These are phyloP conservation scores for Caenorhabditis auriculariae DNA, from an alignment of 2,888 invertebrate species.

Conservation along the genomic window DNA sequence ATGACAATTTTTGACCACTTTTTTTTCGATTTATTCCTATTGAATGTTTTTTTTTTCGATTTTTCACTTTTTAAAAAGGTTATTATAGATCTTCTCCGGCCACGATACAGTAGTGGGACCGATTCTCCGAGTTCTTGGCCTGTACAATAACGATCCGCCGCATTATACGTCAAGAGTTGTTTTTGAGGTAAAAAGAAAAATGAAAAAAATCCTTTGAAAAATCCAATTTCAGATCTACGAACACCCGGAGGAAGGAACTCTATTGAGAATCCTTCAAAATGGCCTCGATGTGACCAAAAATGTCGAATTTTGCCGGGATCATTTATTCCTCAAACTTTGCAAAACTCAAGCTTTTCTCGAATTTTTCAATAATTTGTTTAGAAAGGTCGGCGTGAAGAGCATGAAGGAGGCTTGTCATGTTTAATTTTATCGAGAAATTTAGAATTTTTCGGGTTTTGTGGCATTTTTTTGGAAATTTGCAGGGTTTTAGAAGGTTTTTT, in stretches of 20 bases:
- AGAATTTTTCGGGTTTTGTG: too few relatives aligned
- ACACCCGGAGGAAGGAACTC: constrained; percentile 14
- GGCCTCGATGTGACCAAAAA: constrained; percentile 32
- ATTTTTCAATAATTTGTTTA: constrained; percentile 9
- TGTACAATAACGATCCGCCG: constrained; percentile 66
- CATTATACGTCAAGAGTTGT: constrained; percentile 84
- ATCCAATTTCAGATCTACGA: constrained; percentile 14
- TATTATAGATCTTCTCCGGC: constrained; percentile 39
- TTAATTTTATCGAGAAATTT: too few relatives aligned
- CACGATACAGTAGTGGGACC: constrained; percentile 42
- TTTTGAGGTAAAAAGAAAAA: constrained; percentile 72
- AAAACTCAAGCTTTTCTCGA: too few relatives aligned
- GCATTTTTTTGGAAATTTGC: too few relatives aligned
- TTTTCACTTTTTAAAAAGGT: too few relatives aligned
- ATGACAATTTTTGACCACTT: not conserved
- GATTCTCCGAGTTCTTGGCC: constrained; percentile 33
- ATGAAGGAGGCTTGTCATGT: constrained; percentile 18
- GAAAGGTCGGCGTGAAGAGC: constrained; percentile 9
- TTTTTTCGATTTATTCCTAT: too few relatives aligned
- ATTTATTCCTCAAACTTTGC: too few relatives aligned
- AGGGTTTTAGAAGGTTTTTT: not conserved
- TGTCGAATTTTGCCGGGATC: constrained; percentile 31
- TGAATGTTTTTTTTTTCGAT: too few relatives aligned
- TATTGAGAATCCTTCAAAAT: constrained; percentile 34
- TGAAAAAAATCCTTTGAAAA: not conserved